These are phyloP conservation scores for Diphyllodes magnificus DNA, from an alignment of 2,113 vertebrate species.

Conservation along the genomic window DNA sequence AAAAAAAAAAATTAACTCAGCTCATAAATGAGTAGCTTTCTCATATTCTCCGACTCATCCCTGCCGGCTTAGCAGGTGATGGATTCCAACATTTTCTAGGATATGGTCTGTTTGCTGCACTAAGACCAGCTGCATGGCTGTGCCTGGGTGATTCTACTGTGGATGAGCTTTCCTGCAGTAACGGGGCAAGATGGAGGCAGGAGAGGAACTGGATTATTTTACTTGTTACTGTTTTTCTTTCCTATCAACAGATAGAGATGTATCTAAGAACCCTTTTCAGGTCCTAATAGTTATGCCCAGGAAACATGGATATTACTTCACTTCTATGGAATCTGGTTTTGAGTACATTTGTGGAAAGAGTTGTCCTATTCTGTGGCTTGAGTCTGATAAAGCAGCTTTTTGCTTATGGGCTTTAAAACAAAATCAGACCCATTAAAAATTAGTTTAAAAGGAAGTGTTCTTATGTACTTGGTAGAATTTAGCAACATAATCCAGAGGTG, in stretches of 20 bases:
- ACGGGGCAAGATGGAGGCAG: too few species aligned
- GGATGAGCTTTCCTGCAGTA: neutral
- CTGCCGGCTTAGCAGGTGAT: neutral
- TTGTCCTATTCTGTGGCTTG: neutral
- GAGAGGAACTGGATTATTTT: neutral
- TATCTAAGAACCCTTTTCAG: neutral
- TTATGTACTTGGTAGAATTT: neutral
- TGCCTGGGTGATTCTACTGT: neutral
- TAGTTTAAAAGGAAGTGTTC: neutral
- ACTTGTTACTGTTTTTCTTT: neutral
- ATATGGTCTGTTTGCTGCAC: neutral
- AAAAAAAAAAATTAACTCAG: neutral
- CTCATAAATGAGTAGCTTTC: neutral
- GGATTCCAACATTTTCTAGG: neutral
- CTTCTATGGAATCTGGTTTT: neutral
- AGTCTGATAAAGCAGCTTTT: neutral
- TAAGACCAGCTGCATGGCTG: neutral
- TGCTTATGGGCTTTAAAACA: neutral
- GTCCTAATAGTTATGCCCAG: neutral
- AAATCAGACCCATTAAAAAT: neutral
- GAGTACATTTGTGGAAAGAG: neutral
- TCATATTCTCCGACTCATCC: neutral
- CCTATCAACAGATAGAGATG: neutral
- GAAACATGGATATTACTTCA: neutral
- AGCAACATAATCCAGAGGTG: neutral